Conservation (phyloP, 2,888 invertebrate species). For the Dysmachus trigonus region DNA sequence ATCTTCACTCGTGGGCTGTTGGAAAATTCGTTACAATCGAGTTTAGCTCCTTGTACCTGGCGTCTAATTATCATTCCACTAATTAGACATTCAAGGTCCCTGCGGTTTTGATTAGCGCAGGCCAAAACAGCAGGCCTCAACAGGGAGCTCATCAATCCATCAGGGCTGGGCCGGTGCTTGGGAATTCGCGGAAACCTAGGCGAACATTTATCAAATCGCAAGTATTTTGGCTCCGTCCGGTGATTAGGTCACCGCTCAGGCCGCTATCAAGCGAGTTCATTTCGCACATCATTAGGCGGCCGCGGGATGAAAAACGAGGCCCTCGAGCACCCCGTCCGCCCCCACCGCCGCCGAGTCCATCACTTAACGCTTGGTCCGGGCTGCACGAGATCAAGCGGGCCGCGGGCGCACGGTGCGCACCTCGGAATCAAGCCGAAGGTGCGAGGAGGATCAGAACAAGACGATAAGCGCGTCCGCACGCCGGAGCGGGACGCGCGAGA, state of each 20-base stretch:
- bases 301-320: slow-evolving; percentile 12
- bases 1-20: no score
- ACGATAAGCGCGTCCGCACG: background rate
- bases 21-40: background rate
- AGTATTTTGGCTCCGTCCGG: background rate
- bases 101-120: background rate
- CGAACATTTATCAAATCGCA: slow-evolving; percentile 9
- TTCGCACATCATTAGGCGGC: slow-evolving; percentile 24
- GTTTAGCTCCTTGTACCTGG: background rate
- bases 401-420: slow-evolving; percentile 16
- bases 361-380: background rate
- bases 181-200: background rate
- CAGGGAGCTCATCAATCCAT: background rate
- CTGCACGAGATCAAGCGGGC: slow-evolving; percentile 4
- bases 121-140: background rate
- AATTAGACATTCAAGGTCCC: background rate
- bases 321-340: background rate
- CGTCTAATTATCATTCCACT: background rate
- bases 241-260: background rate
- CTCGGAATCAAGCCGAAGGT: slow-evolving; percentile 10
- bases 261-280: background rate
- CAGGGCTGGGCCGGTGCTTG: background rate
- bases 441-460: slow-evolving; percentile 22
- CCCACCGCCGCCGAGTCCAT: background rate
- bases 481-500: slow-evolving; percentile 22